Base-by-base conservation (phyloP, 2,888 invertebrate species). In the Hypercompe scribonia region DNA sequence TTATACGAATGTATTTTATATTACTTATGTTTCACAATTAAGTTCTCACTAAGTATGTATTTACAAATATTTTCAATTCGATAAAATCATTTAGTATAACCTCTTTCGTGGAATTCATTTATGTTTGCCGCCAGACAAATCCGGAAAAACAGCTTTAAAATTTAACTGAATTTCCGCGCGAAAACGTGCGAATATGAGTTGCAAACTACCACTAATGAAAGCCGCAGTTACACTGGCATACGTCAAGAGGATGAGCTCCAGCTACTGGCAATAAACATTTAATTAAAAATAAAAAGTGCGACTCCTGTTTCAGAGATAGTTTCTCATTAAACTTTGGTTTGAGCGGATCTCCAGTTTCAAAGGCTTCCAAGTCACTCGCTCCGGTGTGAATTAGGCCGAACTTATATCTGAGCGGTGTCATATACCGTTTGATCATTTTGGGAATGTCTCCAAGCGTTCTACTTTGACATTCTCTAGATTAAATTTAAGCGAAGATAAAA, bases 401-500 rank as follows among this genome's bases (percentile, higher is more conserved):
- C 75, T 81, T 84, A 80, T 77, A 74, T 73, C 77, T 79, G 80
- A 77, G 68, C 68, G 83, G 89, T 89, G 88, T 90, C 88, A 88
- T 90, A 87, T 89, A 76, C 78, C 83, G 82, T 92, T 91, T 92
- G 91, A 91, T 92, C 91, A 87, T 86, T 77, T 84, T 18, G 78
- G 85, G 83, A 84, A 84, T 80, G 80, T 81, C 80, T 81, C 78
- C 76, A 79, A 83, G 78, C 82, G 78, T 82, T 80, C 73, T 74
- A 76, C 72, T 85, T 78, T 82, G 82, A 86, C 82, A 84, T 84
- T 85, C 75, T 80, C 82, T 80, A 84, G 84, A 88, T 86, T 85
- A 79, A 85, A 88, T 89, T 88, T 87, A 84, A 88, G 82, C 81
- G 78, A 78, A 78, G 83, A 90, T 90, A 87, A 86, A 87, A 85